A percentile compares a stretch with the other conserved stretches of the same genome.
phyloP scores from a whole-genome alignment of 2,888 invertebrate genomes.

The Neuroscelio doddi region DNA sequence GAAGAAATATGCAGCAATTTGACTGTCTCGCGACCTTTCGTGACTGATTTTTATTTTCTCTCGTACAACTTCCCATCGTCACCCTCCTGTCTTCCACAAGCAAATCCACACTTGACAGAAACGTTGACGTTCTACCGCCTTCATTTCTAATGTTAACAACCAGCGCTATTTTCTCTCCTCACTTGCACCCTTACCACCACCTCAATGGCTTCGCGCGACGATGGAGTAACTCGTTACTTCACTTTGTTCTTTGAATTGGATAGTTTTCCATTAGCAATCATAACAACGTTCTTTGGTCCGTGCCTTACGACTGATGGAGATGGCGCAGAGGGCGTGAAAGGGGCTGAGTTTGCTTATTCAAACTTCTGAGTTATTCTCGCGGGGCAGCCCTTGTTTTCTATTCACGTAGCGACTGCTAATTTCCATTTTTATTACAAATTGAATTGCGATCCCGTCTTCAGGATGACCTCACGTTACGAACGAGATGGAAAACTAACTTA shows the following conservation, averaged over 20 bases:
- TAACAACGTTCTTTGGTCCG: constrained; percentile 66
- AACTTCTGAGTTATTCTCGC: constrained; percentile 56
- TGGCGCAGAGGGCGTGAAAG: constrained; percentile 45
- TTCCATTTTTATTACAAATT: constrained; percentile 69
- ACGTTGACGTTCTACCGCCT: constrained; percentile 23
- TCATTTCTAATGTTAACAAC: constrained; percentile 60
- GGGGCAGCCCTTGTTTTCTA: constrained; percentile 57
- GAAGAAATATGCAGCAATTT: constrained; percentile 10
- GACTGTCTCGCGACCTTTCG: constrained; percentile 11
- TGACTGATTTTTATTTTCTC: constrained; percentile 38
- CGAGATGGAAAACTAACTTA: constrained; percentile 51
- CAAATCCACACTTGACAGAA: constrained; percentile 11
- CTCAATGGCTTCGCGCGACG: constrained; percentile 49
- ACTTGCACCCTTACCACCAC: constrained; percentile 26
- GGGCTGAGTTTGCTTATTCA: constrained; percentile 62
- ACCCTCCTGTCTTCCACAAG: constrained; percentile 3
- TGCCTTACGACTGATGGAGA: constrained; percentile 54
- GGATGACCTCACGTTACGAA: constrained; percentile 48
- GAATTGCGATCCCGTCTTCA: constrained; percentile 54
- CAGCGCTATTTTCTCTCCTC: constrained; percentile 54
- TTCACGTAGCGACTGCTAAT: constrained; percentile 60
- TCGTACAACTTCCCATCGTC: background rate
- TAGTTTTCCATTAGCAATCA: constrained; percentile 71
- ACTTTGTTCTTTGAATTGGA: constrained; percentile 70
- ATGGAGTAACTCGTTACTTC: constrained; percentile 66